Evolutionary conservation across 2,888 invertebrate species (phyloP).

Genomic region (Aethes cnicana): DNA sequence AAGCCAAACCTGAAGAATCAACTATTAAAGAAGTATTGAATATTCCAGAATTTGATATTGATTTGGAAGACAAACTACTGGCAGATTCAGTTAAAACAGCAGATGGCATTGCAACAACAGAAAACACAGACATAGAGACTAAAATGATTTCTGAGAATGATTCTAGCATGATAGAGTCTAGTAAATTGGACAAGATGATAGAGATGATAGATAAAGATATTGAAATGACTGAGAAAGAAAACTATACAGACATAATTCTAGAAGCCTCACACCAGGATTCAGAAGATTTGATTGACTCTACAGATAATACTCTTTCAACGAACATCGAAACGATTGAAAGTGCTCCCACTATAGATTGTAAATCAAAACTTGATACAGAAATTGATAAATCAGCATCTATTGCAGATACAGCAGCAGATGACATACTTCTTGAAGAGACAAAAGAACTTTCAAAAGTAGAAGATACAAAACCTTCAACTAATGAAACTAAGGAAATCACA

Average conservation of each 20-base stretch:
- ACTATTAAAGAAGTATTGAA: background rate
- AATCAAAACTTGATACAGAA: background rate
- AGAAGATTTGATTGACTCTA: too few relatives aligned
- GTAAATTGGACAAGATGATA: background rate
- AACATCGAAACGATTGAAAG: too few relatives aligned
- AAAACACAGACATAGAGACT: background rate
- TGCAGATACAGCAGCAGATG: background rate
- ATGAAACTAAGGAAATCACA: background rate
- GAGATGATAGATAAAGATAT: background rate
- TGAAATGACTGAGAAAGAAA: background rate
- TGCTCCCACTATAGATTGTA: too few relatives aligned
- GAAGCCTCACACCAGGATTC: slow-evolving; percentile 1
- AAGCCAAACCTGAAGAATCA: background rate
- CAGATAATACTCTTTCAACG: too few relatives aligned
- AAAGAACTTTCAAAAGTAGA: background rate
- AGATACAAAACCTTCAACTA: background rate
- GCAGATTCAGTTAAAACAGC: background rate
- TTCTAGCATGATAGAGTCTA: background rate
- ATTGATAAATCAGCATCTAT: background rate
- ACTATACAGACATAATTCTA: slow-evolving; percentile 10
- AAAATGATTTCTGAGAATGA: background rate
- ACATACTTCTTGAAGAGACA: background rate
- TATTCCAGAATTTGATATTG: background rate
- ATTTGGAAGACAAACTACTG: background rate
- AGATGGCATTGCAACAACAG: background rate